Percentiles rank a stretch among this genome's conserved stretches.
Evolutionary conservation across 2,113 vertebrate species (phyloP).

Genomic region (Raphicerus campestris): DNA sequence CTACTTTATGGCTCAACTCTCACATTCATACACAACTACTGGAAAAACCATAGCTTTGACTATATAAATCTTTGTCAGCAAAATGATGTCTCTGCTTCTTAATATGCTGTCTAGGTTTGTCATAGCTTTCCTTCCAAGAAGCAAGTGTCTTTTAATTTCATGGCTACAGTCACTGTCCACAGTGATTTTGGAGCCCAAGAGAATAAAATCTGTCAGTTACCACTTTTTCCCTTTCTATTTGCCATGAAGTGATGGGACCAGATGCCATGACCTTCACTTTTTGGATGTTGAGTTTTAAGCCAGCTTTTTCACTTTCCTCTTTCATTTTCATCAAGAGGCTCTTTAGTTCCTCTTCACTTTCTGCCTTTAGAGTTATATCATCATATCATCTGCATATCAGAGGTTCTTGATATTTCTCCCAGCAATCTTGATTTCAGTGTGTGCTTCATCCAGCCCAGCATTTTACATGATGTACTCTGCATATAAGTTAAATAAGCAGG

Average conservation of each 20-base stretch:
- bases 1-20: background rate
- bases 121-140: background rate
- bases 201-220: background rate
- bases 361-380: background rate
- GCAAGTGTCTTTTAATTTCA: background rate
- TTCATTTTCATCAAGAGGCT: background rate
- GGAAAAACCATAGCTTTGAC: background rate
- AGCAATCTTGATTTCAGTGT: background rate
- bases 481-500: background rate
- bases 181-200: background rate
- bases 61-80: background rate
- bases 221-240: background rate
- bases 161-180: background rate
- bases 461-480: background rate
- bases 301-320: background rate
- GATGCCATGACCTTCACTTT: background rate
- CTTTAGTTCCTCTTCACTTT: background rate
- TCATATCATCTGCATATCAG: background rate
- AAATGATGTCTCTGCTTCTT: background rate
- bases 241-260: background rate
- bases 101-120: background rate
- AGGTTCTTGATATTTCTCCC: background rate
- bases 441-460: background rate
- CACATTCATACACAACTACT: background rate
- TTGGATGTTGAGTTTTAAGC: background rate